Evolutionary conservation across 1,140 invertebrate species (phyloP).

Genomic region (Oryctes rhinoceros): DNA sequence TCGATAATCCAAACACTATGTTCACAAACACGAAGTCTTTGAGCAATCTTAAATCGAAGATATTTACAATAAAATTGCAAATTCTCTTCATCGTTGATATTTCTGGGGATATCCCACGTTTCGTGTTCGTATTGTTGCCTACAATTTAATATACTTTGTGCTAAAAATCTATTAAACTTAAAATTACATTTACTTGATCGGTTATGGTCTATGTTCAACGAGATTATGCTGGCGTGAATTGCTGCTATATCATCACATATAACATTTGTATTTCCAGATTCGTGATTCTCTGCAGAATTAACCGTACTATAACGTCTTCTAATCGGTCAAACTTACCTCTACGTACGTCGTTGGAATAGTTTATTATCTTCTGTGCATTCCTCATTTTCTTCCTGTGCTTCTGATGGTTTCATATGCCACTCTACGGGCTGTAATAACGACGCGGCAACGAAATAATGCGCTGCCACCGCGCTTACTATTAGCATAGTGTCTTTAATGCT

Average conservation of each 20-base stretch:
- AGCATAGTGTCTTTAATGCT: slow-evolving; percentile 21
- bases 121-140: background rate
- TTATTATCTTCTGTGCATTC: background rate
- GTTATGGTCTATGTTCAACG: background rate
- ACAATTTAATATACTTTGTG: background rate
- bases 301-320: background rate
- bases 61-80: background rate
- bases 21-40: slow-evolving; percentile 66
- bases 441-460: slow-evolving; percentile 15
- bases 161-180: background rate
- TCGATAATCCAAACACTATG: slow-evolving; percentile 72
- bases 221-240: background rate
- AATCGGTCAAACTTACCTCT: background rate
- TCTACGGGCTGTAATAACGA: slow-evolving; percentile 32
- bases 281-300: background rate
- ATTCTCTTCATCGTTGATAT: background rate
- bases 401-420: background rate
- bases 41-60: slow-evolving; percentile 13
- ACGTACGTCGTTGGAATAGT: background rate
- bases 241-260: background rate
- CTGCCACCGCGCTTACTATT: slow-evolving; percentile 12
- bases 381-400: background rate
- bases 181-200: background rate
- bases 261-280: background rate
- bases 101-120: background rate